Conservation (phyloP, 2,888 invertebrate genomes). For the Pollenia griseotomentosa region DNA sequence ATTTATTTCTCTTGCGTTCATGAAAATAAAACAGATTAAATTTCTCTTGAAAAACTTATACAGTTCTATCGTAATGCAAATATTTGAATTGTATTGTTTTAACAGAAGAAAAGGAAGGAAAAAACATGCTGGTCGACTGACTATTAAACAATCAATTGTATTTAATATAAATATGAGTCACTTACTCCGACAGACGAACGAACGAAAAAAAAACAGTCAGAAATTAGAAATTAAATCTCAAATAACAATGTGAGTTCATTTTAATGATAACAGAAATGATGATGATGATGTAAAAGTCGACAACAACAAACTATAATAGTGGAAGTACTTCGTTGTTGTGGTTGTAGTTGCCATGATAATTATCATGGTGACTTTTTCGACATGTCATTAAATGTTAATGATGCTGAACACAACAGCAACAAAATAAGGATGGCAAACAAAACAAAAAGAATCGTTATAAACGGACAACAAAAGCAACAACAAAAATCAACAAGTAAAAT, state of each 20-base stretch:
- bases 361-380: conserved; percentile 68
- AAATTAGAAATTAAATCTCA: conserved; percentile 58
- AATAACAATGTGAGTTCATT: conserved; percentile 26
- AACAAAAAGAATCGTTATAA: conserved; percentile 17
- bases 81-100: conserved; percentile 6
- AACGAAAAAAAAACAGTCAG: neutral
- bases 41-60: conserved; percentile 37
- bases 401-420: conserved; percentile 61
- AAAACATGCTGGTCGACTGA: conserved; percentile 58
- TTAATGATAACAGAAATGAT: neutral
- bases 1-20: too few species aligned
- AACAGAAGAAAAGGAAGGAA: neutral
- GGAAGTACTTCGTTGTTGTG: neutral
- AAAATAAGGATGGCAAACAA: neutral
- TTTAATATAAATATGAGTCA: neutral
- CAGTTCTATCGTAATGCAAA: conserved; percentile 37
- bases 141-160: conserved; percentile 6
- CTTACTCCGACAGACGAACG: neutral
- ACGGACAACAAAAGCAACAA: neutral
- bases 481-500: conserved; percentile 62
- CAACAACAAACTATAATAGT: conserved; percentile 17
- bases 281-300: neutral
- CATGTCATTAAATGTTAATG: conserved; percentile 71
- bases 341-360: conserved; percentile 32
- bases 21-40: conserved; percentile 25